Evolutionary conservation across 2,797 vertebrate genomes (phyloP).

Genomic region (Cuculus canorus): DNA sequence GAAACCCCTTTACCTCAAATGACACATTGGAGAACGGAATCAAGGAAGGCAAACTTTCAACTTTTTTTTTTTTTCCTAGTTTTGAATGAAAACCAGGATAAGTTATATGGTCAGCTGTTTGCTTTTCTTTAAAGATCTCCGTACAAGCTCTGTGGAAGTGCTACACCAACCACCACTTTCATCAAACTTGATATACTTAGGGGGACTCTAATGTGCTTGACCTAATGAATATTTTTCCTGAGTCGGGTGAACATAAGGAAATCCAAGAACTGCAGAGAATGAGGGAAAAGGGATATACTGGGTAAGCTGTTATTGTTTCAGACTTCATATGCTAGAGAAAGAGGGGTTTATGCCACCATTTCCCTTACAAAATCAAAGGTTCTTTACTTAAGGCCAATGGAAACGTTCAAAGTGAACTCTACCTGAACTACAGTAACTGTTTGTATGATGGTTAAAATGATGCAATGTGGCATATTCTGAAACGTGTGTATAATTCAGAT

Average conservation of each 20-base stretch:
- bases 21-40: background rate
- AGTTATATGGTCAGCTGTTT: background rate
- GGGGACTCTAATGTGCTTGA: background rate
- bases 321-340: conserved; percentile 46
- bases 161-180: background rate
- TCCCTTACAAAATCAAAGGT: background rate
- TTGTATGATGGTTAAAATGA: conserved; percentile 1
- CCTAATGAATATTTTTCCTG: conserved; percentile 38
- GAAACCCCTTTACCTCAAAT: background rate
- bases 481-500: conserved; percentile 14
- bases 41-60: background rate
- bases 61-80: background rate
- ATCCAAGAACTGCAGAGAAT: conserved; percentile 14
- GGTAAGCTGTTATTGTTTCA: conserved; percentile 66
- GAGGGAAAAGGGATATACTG: conserved; percentile 24
- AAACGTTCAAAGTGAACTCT: conserved; percentile 39
- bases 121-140: background rate
- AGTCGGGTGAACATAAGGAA: conserved; percentile 44
- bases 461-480: conserved; percentile 13
- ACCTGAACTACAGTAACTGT: conserved; percentile 26
- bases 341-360: background rate
- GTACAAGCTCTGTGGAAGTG: background rate
- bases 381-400: conserved; percentile 45
- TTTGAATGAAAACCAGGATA: background rate
- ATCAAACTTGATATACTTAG: conserved; percentile 28